A percentile compares a stretch with the other conserved stretches of the same genome.
These are phyloP conservation scores for Xenotilapia leptura DNA, from an alignment of 2,113 vertebrate species.

Conservation along the genomic window DNA sequence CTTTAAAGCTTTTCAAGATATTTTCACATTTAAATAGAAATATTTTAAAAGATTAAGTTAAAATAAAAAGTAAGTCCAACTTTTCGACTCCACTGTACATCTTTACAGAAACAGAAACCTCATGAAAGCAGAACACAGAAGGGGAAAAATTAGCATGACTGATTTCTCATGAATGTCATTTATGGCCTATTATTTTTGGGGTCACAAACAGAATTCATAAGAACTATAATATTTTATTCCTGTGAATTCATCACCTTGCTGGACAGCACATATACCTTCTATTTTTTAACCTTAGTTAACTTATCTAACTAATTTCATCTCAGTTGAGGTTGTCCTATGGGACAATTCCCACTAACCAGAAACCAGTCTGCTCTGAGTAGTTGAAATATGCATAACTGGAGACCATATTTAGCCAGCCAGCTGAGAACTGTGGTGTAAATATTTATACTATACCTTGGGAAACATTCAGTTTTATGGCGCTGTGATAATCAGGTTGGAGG, in stretches of 20 bases:
- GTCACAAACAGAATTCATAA: neutral
- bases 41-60: neutral
- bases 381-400: neutral
- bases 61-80: neutral
- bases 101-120: neutral
- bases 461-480: conserved; percentile 10
- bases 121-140: conserved; percentile 12
- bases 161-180: conserved; percentile 6
- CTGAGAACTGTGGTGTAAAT: neutral
- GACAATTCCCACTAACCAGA: neutral
- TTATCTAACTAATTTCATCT: neutral
- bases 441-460: neutral
- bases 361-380: neutral
- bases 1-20: neutral
- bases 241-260: neutral
- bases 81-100: neutral
- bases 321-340: neutral
- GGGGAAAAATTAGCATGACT: neutral
- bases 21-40: neutral
- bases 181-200: neutral
- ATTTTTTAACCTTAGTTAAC: neutral
- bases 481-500: rapidly evolving
- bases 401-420: neutral
- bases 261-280: neutral
- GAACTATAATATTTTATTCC: neutral